A percentile compares a stretch with the other conserved stretches of the same genome.
Evolutionary conservation across 2,797 vertebrate genomes (phyloP).

Genomic region (Botia almorhae): DNA sequence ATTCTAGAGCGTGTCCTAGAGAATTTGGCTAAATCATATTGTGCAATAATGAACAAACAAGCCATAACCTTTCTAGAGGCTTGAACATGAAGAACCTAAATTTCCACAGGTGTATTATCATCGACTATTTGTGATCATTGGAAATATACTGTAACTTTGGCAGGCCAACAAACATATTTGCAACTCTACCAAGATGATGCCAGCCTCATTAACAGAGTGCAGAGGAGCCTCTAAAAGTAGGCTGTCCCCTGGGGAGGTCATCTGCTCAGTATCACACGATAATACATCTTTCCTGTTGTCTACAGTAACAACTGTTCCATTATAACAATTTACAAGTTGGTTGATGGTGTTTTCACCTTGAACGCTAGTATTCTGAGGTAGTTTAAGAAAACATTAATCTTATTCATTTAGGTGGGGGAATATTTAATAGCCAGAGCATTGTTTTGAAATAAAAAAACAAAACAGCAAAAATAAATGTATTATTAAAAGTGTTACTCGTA

Average conservation of each 20-base stretch:
- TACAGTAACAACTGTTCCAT: conserved; percentile 38
- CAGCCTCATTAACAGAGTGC: conserved; percentile 11
- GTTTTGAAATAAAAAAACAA: neutral
- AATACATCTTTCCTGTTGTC: conserved; percentile 47
- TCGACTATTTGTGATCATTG: neutral
- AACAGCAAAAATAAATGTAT: neutral
- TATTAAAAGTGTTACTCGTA: neutral
- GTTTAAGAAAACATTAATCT: conserved; percentile 24
- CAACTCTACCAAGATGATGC: neutral
- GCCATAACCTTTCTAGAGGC: neutral
- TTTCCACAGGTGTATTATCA: neutral
- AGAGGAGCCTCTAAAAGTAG: conserved; percentile 50
- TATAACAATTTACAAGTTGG: conserved; percentile 40
- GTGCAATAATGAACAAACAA: neutral
- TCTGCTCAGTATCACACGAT: conserved; percentile 6
- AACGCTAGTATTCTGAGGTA: conserved; percentile 28
- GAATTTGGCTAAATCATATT: neutral
- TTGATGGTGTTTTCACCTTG: conserved; percentile 30
- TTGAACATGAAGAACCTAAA: neutral
- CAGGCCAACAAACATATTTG: neutral
- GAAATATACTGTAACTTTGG: neutral
- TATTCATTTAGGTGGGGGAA: neutral
- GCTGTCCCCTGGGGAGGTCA: conserved; percentile 32
- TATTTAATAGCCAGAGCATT: conserved; percentile 1
- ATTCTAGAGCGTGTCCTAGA: neutral